phyloP scores from a whole-genome alignment of 2,797 vertebrate genomes.

The Hydrolagus colliei region DNA sequence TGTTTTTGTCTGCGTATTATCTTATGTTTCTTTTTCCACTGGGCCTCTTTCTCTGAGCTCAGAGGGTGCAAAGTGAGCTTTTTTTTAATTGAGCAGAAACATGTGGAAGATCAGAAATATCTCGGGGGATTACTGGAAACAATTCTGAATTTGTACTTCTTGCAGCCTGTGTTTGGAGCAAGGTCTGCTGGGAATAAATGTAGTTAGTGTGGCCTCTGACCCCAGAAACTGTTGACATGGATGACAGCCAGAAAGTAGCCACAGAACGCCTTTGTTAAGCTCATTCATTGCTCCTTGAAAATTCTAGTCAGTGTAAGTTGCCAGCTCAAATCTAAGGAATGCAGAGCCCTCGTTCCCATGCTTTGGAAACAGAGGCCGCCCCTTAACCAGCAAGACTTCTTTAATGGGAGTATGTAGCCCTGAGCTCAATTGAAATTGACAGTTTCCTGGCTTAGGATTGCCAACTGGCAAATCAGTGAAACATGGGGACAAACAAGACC shows the following conservation, averaged over 20 bases:
- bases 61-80: conserved; percentile 82
- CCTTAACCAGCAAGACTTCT: conserved; percentile 78
- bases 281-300: conserved; percentile 94
- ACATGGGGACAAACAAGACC: conserved; percentile 60
- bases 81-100: conserved; percentile 99
- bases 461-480: conserved; percentile 81
- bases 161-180: conserved; percentile 88
- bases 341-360: conserved; percentile 77
- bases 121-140: conserved; percentile 88
- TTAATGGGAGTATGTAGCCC: conserved; percentile 72
- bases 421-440: conserved; percentile 91
- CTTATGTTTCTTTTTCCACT: conserved; percentile 49
- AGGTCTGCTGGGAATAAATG: conserved; percentile 99
- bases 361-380: conserved; percentile 88
- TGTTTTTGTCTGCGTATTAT: conserved; percentile 5
- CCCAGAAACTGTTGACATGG: conserved; percentile 96
- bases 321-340: conserved; percentile 89
- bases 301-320: conserved; percentile 77
- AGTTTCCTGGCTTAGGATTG: conserved; percentile 86
- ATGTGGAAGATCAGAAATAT: conserved; percentile 99
- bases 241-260: conserved; percentile 91
- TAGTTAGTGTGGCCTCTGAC: conserved; percentile 98
- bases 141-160: conserved; percentile 90
- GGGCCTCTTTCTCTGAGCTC: conserved; percentile 60
- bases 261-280: conserved; percentile 98